A percentile compares a stretch with the other conserved stretches of the same genome.
Conservation (phyloP, 2,113 vertebrate genomes). For the Plecturocebus donacophilus region DNA sequence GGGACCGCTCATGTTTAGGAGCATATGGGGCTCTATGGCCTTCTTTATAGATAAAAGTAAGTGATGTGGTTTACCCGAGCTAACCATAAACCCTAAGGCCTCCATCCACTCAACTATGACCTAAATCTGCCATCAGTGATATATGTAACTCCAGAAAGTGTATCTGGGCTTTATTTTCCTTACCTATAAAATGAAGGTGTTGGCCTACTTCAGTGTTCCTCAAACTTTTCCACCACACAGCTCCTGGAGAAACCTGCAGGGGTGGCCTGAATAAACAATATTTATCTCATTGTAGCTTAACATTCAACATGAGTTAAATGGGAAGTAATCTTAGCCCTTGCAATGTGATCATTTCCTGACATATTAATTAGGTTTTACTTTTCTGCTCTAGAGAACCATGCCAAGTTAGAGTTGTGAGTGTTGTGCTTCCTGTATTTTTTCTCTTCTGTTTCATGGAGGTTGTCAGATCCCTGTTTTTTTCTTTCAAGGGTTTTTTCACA, state of each 20-base stretch:
- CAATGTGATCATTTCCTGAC: neutral
- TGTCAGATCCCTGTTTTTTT: neutral
- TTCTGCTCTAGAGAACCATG: neutral
- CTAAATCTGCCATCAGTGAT: conserved; percentile 17
- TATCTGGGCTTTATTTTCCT: neutral
- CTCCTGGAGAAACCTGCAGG: neutral
- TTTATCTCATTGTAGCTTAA: conserved; percentile 11
- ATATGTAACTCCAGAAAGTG: neutral
- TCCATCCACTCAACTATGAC: neutral
- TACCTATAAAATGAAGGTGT: neutral
- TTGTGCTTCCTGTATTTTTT: neutral
- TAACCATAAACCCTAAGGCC: neutral
- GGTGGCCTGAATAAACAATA: conserved; percentile 1
- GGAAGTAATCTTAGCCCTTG: neutral
- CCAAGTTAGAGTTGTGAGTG: neutral
- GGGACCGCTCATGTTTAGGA: neutral
- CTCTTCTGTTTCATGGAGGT: neutral
- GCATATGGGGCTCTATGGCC: too few species aligned
- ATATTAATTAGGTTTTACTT: neutral
- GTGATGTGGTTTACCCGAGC: neutral
- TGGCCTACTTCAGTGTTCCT: neutral
- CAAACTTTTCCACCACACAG: neutral
- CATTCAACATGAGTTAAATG: neutral
- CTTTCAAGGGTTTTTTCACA: neutral
- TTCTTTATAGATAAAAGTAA: neutral